A percentile compares a stretch with the other conserved stretches of the same genome.
Conservation (phyloP, 2,888 invertebrate species). For the Leucania comma region DNA sequence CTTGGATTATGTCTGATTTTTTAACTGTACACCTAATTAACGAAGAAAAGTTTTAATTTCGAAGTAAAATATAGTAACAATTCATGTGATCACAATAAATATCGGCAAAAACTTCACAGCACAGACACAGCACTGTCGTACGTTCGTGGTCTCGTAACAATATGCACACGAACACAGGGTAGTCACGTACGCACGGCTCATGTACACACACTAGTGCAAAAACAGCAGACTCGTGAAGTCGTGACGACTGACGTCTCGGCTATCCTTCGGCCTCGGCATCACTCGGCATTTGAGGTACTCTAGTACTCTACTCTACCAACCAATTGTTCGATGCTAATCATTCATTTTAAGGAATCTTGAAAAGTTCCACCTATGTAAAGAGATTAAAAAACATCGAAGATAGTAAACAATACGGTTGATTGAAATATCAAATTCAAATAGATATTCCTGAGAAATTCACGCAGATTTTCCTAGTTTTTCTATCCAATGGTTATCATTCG, state of each 20-base stretch:
- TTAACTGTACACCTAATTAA: slow-evolving; percentile 49
- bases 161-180: slow-evolving; percentile 66
- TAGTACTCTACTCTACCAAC: too few species aligned
- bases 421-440: background rate
- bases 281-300: slow-evolving; percentile 2
- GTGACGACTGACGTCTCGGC: slow-evolving; percentile 67
- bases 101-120: slow-evolving; percentile 73
- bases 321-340: background rate
- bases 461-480: too few species aligned
- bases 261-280: too few species aligned
- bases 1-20: slow-evolving; percentile 49
- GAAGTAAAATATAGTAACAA: slow-evolving; percentile 51
- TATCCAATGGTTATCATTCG: background rate
- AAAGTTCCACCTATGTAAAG: background rate
- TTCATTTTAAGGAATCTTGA: background rate
- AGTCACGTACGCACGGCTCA: slow-evolving; percentile 44
- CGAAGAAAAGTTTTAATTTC: slow-evolving; percentile 46
- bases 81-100: slow-evolving; percentile 63
- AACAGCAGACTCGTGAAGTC: slow-evolving; percentile 42
- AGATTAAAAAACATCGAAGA: background rate
- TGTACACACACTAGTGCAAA: slow-evolving; percentile 48
- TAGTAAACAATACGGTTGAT: background rate
- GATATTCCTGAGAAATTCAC: background rate
- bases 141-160: slow-evolving; percentile 69
- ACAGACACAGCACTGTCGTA: slow-evolving; percentile 62